phyloP scores from a whole-genome alignment of 2,888 invertebrate genomes.

The Hylaea fasciaria region DNA sequence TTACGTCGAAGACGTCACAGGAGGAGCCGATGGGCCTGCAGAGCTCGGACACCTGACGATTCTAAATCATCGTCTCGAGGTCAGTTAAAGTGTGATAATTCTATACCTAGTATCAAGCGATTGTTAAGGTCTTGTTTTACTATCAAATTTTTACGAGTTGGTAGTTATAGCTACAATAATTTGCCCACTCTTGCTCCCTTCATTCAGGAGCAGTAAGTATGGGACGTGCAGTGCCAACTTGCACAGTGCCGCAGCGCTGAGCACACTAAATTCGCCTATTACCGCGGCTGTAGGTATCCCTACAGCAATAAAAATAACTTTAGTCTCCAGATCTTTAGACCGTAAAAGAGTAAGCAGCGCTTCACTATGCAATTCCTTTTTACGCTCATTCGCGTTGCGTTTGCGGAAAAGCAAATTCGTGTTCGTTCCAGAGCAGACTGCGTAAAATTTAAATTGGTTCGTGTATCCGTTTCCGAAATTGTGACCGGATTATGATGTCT shows the following conservation, averaged over 20 bases:
- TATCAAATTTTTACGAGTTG: too few relatives aligned
- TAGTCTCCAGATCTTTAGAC: conserved; percentile 71
- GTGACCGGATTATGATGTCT: conserved; percentile 38
- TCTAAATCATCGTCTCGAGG: too few relatives aligned
- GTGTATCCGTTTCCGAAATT: conserved; percentile 47
- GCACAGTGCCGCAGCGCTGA: conserved; percentile 51
- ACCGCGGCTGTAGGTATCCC: conserved; percentile 71
- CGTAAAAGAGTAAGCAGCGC: conserved; percentile 72
- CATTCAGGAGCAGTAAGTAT: conserved; percentile 10
- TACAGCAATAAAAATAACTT: conserved; percentile 73
- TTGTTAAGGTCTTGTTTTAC: too few relatives aligned
- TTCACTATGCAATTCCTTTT: conserved; percentile 73
- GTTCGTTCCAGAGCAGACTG: conserved; percentile 29
- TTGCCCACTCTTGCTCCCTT: too few relatives aligned
- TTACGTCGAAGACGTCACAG: too few relatives aligned
- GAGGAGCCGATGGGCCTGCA: too few relatives aligned
- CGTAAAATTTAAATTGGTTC: conserved; percentile 64
- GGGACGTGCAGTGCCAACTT: conserved; percentile 9
- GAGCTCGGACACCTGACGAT: too few relatives aligned
- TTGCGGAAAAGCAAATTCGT: conserved; percentile 57
- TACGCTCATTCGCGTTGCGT: conserved; percentile 61
- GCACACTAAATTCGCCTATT: conserved; percentile 66
- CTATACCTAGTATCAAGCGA: too few relatives aligned
- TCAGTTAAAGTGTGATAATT: too few relatives aligned
- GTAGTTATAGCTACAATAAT: too few relatives aligned